A percentile compares a stretch with the other conserved stretches of the same genome.
Conservation (phyloP, 1,140 invertebrate species). For the Harpegnathos saltator region DNA sequence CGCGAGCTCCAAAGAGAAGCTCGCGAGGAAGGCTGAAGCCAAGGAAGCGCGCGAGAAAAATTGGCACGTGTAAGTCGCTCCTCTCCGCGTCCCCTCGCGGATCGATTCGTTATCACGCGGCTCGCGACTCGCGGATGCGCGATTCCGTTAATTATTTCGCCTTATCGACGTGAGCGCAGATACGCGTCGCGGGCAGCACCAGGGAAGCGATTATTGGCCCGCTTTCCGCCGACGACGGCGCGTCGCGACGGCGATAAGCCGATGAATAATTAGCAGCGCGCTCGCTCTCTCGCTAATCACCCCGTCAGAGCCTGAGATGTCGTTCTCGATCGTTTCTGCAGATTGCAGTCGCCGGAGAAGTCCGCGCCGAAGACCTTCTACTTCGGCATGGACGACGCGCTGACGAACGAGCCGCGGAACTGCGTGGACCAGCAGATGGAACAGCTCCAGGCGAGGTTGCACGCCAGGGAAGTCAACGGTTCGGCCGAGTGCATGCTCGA, state of each 20-base stretch:
- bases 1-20: conserved; percentile 67
- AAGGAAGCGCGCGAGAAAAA: conserved; percentile 70
- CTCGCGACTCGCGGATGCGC: background rate
- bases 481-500: conserved; percentile 47
- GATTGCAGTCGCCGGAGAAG: conserved; percentile 68
- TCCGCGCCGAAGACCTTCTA: conserved; percentile 90
- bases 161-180: conserved; percentile 34
- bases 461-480: conserved; percentile 53
- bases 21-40: conserved; percentile 60
- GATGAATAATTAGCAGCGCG: conserved; percentile 23
- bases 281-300: conserved; percentile 3
- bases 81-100: background rate
- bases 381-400: conserved; percentile 90
- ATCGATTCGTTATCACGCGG: conserved; percentile 45
- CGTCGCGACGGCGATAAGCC: background rate
- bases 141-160: conserved; percentile 44
- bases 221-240: background rate
- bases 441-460: conserved; percentile 64
- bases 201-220: background rate
- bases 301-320: conserved; percentile 4
- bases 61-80: conserved; percentile 72
- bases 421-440: conserved; percentile 82
- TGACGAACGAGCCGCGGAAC: conserved; percentile 80
- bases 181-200: background rate
- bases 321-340: conserved; percentile 1